Evolutionary conservation across 2,113 vertebrate species (phyloP), one percentile per base, ranked within the genome.

Genomic region (Vulpes ferrilata): DNA sequence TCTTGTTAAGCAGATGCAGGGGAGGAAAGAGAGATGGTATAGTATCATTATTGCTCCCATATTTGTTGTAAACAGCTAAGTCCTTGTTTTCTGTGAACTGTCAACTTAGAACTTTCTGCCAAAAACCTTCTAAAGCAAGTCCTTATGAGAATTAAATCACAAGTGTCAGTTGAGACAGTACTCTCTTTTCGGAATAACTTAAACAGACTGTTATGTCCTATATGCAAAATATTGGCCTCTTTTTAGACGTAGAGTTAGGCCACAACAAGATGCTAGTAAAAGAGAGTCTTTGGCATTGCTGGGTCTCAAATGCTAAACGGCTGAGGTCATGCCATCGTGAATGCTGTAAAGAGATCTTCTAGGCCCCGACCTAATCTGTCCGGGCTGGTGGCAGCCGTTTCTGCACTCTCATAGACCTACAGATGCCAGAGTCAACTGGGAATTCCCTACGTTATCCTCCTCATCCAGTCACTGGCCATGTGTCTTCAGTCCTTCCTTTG

Each of bases 51-150:
- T 96, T 88, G 43, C 98, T 97, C 48, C 94, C 87, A 86, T 48
- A 95, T 22, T 5, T 97, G 82, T 88, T 97, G 76, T 96, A 98
- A 98, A 95, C 89, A 97, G n/a, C 19, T 0, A 62, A 27, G 20
- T 91, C 65, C 19, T 87, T 96, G 84, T 82, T 55, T 97, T 17
- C 87, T 90, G 12, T 0, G 20, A 91, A 60, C 23, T 81, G 87
- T 96, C 86, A 88, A 51, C 38, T 64, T 10, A 0, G 82, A 86
- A 71, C 0, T 4, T 79, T 16, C 84, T 94, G 94, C 84, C 92
- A 98, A 67, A 32, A 27, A 74, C 67, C 88, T 57, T 43, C 19
- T 87, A 80, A 90, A 81, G 81, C 43, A 94, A 82, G 81, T 60
- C 74, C 1, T 13, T 85, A 17, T 67, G 96, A 87, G 30, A 59